phyloP scores from a whole-genome alignment of 2,113 vertebrate genomes.

The Semicossyphus pulcher region DNA sequence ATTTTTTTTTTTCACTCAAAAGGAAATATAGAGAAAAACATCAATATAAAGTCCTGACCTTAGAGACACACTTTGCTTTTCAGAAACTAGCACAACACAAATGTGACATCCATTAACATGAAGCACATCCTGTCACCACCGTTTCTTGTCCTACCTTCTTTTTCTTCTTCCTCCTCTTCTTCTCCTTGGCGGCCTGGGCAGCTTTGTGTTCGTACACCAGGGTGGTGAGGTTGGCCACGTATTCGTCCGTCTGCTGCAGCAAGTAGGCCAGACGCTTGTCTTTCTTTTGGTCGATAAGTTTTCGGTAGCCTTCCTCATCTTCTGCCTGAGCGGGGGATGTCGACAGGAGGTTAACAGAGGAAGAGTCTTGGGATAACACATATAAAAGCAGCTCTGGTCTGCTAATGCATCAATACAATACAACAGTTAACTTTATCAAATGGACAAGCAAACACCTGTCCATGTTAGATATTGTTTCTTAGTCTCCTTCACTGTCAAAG shows the following conservation, averaged over 20 bases:
- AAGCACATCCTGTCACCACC: neutral
- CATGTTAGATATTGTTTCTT: no score
- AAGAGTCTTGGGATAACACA: neutral
- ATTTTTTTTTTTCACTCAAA: neutral
- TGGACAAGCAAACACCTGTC: neutral
- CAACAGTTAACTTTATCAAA: neutral
- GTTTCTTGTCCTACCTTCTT: constrained; percentile 84
- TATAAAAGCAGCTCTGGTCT: neutral
- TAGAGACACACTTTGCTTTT: neutral
- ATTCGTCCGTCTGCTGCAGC: constrained; percentile 97
- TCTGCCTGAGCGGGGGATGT: constrained; percentile 86
- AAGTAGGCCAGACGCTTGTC: constrained; percentile 96
- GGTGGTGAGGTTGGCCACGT: constrained; percentile 97
- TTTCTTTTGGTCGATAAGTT: constrained; percentile 98
- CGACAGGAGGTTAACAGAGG: neutral
- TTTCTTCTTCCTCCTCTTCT: constrained; percentile 93
- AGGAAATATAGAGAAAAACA: no score
- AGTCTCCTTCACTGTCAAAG: no score
- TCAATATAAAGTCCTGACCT: neutral
- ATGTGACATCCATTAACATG: neutral
- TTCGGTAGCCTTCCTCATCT: constrained; percentile 98
- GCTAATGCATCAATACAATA: neutral
- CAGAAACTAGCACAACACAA: neutral
- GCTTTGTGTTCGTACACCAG: constrained; percentile 98
- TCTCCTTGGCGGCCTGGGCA: constrained; percentile 97